phyloP scores from a whole-genome alignment of 1,140 invertebrate species.

The Bradynema listronoti region DNA sequence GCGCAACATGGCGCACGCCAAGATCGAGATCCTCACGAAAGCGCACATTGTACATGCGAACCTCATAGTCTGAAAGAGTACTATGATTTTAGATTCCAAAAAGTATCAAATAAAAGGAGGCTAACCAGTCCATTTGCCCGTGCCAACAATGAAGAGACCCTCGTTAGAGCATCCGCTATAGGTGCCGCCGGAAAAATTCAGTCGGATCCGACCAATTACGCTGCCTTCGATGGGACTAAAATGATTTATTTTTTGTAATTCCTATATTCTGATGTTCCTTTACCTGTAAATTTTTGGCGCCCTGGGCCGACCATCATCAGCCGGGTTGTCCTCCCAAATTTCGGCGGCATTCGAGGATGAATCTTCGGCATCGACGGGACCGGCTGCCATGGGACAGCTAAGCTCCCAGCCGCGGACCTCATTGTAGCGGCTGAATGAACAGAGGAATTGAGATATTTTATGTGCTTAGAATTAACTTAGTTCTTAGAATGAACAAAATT shows the following conservation, averaged over 20 bases:
- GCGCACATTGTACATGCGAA: conserved; percentile 49
- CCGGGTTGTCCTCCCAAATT: conserved; percentile 9
- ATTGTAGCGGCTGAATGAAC: conserved; percentile 45
- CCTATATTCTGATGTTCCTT: too few species aligned
- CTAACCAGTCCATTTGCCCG: conserved; percentile 50
- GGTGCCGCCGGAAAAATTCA: conserved; percentile 30
- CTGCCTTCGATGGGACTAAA: conserved; percentile 46
- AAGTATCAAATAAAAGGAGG: background rate
- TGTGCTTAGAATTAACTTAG: too few species aligned
- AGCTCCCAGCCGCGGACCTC: conserved; percentile 54
- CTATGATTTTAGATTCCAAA: background rate
- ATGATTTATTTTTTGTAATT: too few species aligned
- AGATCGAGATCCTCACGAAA: conserved; percentile 47
- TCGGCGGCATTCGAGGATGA: too few species aligned
- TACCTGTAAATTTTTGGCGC: conserved; percentile 43
- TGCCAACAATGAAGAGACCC: conserved; percentile 51
- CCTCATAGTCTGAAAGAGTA: conserved; percentile 47
- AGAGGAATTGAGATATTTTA: conserved; percentile 1
- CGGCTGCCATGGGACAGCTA: conserved; percentile 37
- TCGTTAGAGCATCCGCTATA: conserved; percentile 55
- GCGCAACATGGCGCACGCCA: conserved; percentile 46
- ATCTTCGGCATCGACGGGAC: too few species aligned
- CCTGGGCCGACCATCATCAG: conserved; percentile 14
- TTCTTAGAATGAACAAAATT: too few species aligned
- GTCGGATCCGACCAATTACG: conserved; percentile 45